A percentile compares a stretch with the other conserved stretches of the same genome.
These are phyloP conservation scores for Epizoanthus rinbou DNA, from an alignment of 92 coral and sea anemone species.

Conservation along the genomic window DNA sequence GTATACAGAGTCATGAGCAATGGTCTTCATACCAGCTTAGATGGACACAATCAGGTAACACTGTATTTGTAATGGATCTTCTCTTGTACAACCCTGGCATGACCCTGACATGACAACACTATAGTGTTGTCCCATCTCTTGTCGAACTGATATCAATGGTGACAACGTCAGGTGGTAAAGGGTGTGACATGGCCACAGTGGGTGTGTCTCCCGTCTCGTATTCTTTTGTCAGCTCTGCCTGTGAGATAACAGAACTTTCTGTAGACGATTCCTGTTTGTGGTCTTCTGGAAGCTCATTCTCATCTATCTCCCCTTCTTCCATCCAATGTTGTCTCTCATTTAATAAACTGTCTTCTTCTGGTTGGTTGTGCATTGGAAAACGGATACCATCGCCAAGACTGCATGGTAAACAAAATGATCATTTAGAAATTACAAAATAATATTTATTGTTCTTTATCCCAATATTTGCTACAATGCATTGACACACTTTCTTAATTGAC, in stretches of 20 bases:
- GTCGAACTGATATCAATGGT: constrained; percentile 44
- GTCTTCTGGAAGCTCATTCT: constrained; percentile 49
- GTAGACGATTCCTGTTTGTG: constrained; percentile 44
- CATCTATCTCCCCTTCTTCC: constrained; percentile 88
- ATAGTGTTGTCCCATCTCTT: constrained; percentile 69
- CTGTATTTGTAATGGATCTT: no score
- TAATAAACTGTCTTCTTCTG: constrained; percentile 81
- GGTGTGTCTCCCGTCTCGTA: constrained; percentile 62
- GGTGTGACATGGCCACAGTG: constrained; percentile 51
- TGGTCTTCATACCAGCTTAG: no score
- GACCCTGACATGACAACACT: neutral
- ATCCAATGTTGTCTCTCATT: constrained; percentile 81
- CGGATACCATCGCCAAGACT: constrained; percentile 94
- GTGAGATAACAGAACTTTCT: constrained; percentile 41
- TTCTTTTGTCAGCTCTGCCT: constrained; percentile 67
- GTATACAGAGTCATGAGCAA: no score
- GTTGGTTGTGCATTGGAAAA: constrained; percentile 72
- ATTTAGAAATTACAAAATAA: neutral
- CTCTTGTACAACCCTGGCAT: no score
- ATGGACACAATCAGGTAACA: no score
- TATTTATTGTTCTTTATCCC: neutral
- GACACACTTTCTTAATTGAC: neutral
- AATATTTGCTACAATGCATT: neutral
- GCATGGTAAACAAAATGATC: neutral
- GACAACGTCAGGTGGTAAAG: constrained; percentile 63